Conservation (phyloP, 2,797 vertebrate species). For the Girardinus metallicus region DNA sequence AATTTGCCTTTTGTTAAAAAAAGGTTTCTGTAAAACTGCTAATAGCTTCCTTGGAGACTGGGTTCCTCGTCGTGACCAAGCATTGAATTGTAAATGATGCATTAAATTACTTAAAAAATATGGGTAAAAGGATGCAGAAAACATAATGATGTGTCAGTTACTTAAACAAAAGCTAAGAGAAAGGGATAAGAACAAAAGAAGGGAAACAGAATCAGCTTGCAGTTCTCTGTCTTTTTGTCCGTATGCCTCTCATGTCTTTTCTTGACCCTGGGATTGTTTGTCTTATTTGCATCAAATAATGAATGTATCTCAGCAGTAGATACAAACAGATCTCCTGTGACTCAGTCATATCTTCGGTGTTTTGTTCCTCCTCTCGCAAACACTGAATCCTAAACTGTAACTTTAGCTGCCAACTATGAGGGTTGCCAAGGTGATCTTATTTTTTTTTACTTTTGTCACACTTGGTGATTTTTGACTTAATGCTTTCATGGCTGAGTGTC, state of each 20-base stretch:
- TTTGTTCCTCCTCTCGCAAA: slow-evolving; percentile 27
- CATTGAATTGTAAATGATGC: slow-evolving; percentile 17
- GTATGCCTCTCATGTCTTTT: not conserved
- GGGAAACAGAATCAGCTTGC: slow-evolving; percentile 9
- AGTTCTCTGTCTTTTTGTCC: slow-evolving; percentile 8
- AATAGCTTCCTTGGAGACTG: slow-evolving; percentile 7
- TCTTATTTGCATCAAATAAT: slow-evolving; percentile 53
- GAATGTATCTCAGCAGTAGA: slow-evolving; percentile 37
- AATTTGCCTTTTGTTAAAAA: slow-evolving; percentile 7
- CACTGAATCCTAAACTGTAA: slow-evolving; percentile 9
- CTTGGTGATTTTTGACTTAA: slow-evolving; percentile 32
- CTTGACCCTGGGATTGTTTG: slow-evolving; percentile 33
- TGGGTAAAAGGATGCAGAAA: not conserved
- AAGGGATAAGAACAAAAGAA: slow-evolving; percentile 20
- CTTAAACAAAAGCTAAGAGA: slow-evolving; percentile 3
- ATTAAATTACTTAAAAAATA: slow-evolving; percentile 32
- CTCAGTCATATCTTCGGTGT: slow-evolving; percentile 20
- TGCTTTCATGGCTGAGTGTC: slow-evolving; percentile 2
- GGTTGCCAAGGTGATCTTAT: slow-evolving; percentile 23
- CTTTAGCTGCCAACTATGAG: slow-evolving; percentile 18
- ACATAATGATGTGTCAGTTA: slow-evolving; percentile 15
- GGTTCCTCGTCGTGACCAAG: slow-evolving; percentile 18
- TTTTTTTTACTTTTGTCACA: slow-evolving; percentile 16
- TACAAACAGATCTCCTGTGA: slow-evolving; percentile 31
- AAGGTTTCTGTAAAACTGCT: slow-evolving; percentile 13